These are phyloP conservation scores for Rhabdornis inornatus DNA, from an alignment of 2,113 vertebrate genomes.

Conservation along the genomic window DNA sequence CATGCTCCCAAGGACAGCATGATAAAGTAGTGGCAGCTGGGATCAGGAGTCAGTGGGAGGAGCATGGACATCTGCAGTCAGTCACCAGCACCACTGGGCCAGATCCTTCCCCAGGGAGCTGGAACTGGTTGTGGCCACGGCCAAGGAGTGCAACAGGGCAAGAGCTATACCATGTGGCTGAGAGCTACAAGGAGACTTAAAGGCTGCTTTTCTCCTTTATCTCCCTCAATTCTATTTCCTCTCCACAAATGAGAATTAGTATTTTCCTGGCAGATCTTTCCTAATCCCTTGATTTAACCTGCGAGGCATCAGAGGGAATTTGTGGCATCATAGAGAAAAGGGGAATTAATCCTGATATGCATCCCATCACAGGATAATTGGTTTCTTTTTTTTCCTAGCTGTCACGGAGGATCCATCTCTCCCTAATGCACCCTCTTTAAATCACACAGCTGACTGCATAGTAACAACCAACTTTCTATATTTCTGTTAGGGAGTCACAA, in stretches of 20 bases:
- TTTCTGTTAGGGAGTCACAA: background rate
- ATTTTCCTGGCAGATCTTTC: background rate
- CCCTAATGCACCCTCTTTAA: background rate
- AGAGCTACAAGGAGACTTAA: background rate
- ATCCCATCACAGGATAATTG: background rate
- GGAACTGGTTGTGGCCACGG: background rate
- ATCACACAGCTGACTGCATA: background rate
- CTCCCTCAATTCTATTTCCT: background rate
- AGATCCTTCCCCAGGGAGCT: background rate
- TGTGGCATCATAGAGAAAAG: background rate
- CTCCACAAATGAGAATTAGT: background rate
- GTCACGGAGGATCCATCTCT: background rate
- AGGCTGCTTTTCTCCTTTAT: background rate
- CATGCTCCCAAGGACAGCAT: background rate
- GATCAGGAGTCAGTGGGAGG: background rate
- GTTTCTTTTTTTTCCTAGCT: background rate
- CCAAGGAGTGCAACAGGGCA: rapidly evolving
- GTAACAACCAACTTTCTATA: background rate
- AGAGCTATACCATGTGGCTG: background rate
- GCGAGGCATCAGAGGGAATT: background rate
- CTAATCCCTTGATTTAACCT: background rate
- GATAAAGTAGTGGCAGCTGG: background rate
- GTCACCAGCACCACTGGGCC: rapidly evolving
- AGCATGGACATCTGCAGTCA: background rate
- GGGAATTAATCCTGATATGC: background rate